A percentile compares a stretch with the other conserved stretches of the same genome.
Conservation (phyloP, 2,113 vertebrate genomes). For the Scolopax mira region DNA sequence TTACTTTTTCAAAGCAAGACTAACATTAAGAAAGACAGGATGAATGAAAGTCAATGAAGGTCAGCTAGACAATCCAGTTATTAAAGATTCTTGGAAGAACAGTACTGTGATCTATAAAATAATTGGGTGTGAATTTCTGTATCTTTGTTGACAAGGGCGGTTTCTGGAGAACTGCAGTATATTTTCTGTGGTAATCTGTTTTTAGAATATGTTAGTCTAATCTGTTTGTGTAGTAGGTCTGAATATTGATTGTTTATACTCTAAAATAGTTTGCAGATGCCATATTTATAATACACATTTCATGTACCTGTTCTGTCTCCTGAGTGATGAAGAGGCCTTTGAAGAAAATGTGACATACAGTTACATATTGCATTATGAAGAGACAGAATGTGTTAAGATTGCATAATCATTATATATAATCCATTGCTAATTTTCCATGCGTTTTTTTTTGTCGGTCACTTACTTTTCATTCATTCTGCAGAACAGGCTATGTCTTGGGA, state of each 20-base stretch:
- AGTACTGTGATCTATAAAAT: conserved; percentile 52
- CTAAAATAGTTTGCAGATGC: background rate
- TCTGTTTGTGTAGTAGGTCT: background rate
- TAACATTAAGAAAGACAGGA: conserved; percentile 40
- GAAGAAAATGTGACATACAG: background rate
- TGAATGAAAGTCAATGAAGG: conserved; percentile 71
- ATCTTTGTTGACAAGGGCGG: conserved; percentile 45
- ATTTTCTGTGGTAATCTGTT: conserved; percentile 9
- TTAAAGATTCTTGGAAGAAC: conserved; percentile 63
- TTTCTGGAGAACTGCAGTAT: conserved; percentile 10
- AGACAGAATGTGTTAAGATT: background rate
- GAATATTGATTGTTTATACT: background rate
- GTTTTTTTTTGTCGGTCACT: background rate
- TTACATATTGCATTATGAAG: background rate
- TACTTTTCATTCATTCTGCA: background rate
- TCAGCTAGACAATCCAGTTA: conserved; percentile 67
- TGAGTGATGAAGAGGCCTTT: background rate
- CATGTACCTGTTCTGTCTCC: background rate
- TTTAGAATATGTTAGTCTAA: background rate
- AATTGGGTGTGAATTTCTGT: conserved; percentile 61
- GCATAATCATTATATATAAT: background rate
- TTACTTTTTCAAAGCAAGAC: conserved; percentile 65
- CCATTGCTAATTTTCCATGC: background rate
- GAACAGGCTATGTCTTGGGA: background rate
- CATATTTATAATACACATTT: background rate